These are phyloP conservation scores for Dryadula phaetusa DNA, from an alignment of 2,888 invertebrate genomes.

Conservation along the genomic window DNA sequence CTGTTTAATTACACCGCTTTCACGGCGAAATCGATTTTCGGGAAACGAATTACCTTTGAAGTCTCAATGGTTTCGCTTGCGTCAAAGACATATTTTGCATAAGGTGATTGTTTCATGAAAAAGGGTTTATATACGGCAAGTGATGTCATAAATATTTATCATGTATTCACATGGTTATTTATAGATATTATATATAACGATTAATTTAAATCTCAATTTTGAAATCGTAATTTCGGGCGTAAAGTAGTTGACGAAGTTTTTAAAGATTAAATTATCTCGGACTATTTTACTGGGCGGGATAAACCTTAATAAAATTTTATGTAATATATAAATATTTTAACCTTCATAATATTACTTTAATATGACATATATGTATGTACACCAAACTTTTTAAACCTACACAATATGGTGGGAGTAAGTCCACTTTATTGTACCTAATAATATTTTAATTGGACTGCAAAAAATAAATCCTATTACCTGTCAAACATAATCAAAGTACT, in stretches of 20 bases:
- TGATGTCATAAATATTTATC: background rate
- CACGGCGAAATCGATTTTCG: slow-evolving; percentile 28
- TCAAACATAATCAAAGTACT: background rate
- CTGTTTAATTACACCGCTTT: slow-evolving; percentile 34
- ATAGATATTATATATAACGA: background rate
- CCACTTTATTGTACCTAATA: background rate
- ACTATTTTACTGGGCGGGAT: no score
- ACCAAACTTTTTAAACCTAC: background rate
- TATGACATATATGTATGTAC: no score
- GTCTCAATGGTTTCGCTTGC: slow-evolving; percentile 19
- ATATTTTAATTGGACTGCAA: background rate
- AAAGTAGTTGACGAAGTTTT: no score
- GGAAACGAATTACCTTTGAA: slow-evolving; percentile 19
- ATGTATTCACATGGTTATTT: background rate
- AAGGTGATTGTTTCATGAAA: slow-evolving; percentile 19
- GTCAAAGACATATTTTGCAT: slow-evolving; percentile 25
- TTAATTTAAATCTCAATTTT: background rate
- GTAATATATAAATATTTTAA: no score
- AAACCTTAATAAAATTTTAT: no score
- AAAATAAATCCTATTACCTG: background rate
- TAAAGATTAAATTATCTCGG: no score
- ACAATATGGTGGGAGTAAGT: background rate
- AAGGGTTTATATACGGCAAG: slow-evolving; percentile 12
- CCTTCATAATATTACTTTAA: background rate
- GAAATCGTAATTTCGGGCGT: no score